phyloP scores from a whole-genome alignment of 2,797 vertebrate species.

The Tapirus indicus region DNA sequence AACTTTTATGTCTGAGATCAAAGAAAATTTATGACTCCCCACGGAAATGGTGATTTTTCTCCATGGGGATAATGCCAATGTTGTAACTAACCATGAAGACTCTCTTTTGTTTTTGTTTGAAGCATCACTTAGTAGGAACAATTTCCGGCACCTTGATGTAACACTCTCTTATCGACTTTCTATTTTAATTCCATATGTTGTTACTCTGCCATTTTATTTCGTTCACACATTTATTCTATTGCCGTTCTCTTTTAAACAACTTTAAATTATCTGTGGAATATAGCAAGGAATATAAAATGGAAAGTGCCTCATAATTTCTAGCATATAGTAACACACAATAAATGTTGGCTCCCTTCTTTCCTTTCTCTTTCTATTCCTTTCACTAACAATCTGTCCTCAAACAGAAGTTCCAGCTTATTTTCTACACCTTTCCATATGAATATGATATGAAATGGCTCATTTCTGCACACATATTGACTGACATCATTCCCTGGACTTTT shows the following conservation, averaged over 20 bases:
- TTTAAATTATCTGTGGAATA: slow-evolving; percentile 57
- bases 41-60: neutral
- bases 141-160: neutral
- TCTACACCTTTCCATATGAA: neutral
- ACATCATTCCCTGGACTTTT: neutral
- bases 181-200: slow-evolving; percentile 41
- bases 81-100: neutral
- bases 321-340: neutral
- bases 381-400: neutral
- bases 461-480: neutral
- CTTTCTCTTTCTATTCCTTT: neutral
- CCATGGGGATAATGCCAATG: neutral
- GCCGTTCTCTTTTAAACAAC: slow-evolving; percentile 20
- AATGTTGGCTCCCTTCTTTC: neutral
- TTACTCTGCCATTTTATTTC: slow-evolving; percentile 43
- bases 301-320: slow-evolving; percentile 23
- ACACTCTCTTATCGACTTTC: neutral
- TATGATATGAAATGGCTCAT: neutral
- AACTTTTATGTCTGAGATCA: slow-evolving; percentile 15
- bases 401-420: neutral
- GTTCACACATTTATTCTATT: slow-evolving; percentile 45
- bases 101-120: slow-evolving; percentile 23
- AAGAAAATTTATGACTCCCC: neutral
- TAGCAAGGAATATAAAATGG: neutral
- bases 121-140: neutral